These are phyloP conservation scores for Diadegma fenestrale DNA, from an alignment of 2,888 invertebrate genomes.

Conservation along the genomic window DNA sequence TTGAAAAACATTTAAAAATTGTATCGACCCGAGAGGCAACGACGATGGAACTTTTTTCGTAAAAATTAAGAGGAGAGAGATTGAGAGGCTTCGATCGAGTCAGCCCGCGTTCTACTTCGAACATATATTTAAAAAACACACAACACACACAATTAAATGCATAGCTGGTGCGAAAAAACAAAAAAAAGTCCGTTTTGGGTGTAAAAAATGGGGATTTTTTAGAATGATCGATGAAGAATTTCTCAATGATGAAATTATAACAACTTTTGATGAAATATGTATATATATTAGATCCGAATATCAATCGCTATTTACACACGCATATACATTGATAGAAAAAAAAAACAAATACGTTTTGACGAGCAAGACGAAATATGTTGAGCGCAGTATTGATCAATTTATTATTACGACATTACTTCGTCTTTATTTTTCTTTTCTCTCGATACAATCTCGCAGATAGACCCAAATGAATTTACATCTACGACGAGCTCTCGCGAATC, in stretches of 20 bases:
- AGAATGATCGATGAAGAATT: constrained; percentile 45
- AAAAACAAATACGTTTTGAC: constrained; percentile 50
- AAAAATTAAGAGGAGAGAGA: constrained; percentile 18
- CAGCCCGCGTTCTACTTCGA: constrained; percentile 34
- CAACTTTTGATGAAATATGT: constrained; percentile 49
- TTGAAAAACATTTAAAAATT: background rate
- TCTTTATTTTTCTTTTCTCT: background rate
- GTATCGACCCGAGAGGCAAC: constrained; percentile 5
- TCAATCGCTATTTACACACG: constrained; percentile 21
- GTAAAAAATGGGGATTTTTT: constrained; percentile 22
- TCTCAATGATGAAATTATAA: constrained; percentile 13
- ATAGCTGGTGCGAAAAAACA: constrained; percentile 12
- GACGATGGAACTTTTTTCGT: constrained; percentile 15
- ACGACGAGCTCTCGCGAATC: constrained; percentile 28
- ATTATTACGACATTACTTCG: background rate
- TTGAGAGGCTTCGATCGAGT: constrained; percentile 61
- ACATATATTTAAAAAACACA: background rate
- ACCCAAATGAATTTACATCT: constrained; percentile 28
- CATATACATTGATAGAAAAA: constrained; percentile 27
- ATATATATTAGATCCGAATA: constrained; percentile 25
- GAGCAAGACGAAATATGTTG: constrained; percentile 20
- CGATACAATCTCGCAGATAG: constrained; percentile 2
- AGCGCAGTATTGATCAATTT: constrained; percentile 24
- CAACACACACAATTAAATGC: constrained; percentile 17
- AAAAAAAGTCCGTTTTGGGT: constrained; percentile 32